Base-by-base conservation (phyloP, 2,797 vertebrate genomes). In the Coregonus ussuriensis region DNA sequence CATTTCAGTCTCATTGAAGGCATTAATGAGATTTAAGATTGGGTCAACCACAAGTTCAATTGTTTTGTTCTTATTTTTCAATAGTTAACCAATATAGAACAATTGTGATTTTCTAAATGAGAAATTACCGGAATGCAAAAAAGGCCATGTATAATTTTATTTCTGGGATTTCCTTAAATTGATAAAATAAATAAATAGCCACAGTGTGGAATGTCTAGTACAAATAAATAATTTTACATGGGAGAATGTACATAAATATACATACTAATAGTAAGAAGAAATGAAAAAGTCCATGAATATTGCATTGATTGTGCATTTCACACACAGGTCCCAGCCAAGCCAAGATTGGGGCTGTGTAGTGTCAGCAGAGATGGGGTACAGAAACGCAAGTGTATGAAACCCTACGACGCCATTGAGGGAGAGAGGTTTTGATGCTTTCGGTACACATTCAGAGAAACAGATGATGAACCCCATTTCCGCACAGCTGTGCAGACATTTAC, bases 301-400 rank as follows among this genome's bases (percentile, higher is more conserved):
- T 96, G 96, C 96, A 96, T 95, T 96, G 96, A 92, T 95, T 95
- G 95, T 96, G 95, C 96, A 94, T 94, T 88, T 88, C 91, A 94
- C 92, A 82, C 83, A 81, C 78, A 93, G 91, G 91, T 92, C 91
- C 91, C 91, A 90, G 90, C 88, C 85, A 87, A 91, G 90, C 91
- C 91, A 93, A 81, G 78, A 76, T 67, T 75, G 66, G 74, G 29
- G 62, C 81, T 72, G 73, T 67, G 80, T 77, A 92, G 92, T 87
- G 91, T 90, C 93, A 88, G 90, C 89, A 91, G 90, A 91, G 87
- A 89, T 59, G 4, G n/a, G 56, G 4, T 59, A 79, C 72, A 88
- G 87, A 82, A 66, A 81, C 75, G 72, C 47, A 77, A 74, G 53
- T 66, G 5, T 76, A 21, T 56, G 31, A 21, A 51, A 75, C 59